Conservation (phyloP, 2,888 invertebrate genomes). For the Sminthurides aquaticus region DNA sequence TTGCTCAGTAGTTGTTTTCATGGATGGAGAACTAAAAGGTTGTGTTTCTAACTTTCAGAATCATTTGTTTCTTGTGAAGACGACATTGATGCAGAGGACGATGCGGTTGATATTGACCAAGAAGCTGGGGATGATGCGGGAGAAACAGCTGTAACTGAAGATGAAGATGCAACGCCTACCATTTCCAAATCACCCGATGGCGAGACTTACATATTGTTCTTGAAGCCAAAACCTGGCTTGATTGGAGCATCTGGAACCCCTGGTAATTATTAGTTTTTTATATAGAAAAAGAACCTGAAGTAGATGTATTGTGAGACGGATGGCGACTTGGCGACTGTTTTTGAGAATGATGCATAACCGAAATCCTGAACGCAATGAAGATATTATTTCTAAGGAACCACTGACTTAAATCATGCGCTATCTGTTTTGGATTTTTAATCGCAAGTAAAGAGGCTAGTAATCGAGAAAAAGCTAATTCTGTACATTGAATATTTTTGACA, state of each 20-base stretch:
- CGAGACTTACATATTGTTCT: conserved; percentile 83
- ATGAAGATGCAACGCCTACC: conserved; percentile 55
- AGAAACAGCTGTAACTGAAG: conserved; percentile 50
- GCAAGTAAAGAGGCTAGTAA: too few relatives aligned
- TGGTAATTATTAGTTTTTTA: conserved; percentile 26
- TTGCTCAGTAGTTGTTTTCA: not conserved
- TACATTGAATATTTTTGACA: conserved; percentile 47
- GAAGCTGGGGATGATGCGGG: conserved; percentile 43
- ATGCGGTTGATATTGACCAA: conserved; percentile 48
- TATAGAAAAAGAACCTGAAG: not conserved
- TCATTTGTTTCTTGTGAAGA: conserved; percentile 46
- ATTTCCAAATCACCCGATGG: conserved; percentile 75
- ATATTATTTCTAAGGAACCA: conserved; percentile 39
- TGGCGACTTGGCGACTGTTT: not conserved
- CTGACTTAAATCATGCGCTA: conserved; percentile 25
- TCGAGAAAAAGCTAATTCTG: too few relatives aligned
- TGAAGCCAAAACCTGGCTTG: conserved; percentile 55
- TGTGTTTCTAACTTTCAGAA: conserved; percentile 22
- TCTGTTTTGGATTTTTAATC: not conserved
- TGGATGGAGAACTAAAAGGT: too few relatives aligned
- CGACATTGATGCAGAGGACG: conserved; percentile 54
- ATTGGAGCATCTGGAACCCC: conserved; percentile 39
- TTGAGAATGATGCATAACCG: conserved; percentile 30
- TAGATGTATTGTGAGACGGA: not conserved
- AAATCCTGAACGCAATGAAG: conserved; percentile 30